Base-by-base conservation (phyloP, 2,113 vertebrate species). In the Oreotrochilus melanogaster region DNA sequence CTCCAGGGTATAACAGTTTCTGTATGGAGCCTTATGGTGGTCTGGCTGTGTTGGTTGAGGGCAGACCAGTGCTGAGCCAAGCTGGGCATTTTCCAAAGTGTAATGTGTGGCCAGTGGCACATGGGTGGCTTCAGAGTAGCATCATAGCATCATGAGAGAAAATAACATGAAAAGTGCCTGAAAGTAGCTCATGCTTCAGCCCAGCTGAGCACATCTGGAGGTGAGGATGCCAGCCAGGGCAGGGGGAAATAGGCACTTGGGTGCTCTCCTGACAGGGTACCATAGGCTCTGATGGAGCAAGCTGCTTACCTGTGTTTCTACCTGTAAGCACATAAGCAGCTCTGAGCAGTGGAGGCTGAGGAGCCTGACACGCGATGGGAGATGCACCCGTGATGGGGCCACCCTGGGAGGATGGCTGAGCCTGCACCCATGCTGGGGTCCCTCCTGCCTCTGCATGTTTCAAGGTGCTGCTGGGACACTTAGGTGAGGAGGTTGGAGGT, bases 371-470 rank as follows among this genome's bases (percentile, higher is more conserved):
- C 60, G 65, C 1, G 28, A 8, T 43, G n/a, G 51, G 56, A 60
- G 19, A n/a, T 1, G 30, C 9, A 14, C n/a, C 43, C 3, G 0
- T 1, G 1, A 15, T 3, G 1, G 53, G 39, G 69, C 76, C 4
- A 4, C 64, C 30, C n/a, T 11, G 57, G 4, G 6, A 33, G 22
- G 58, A 47, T 0, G 3, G 22, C 53, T 0, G 3, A 50, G 14
- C 17, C 6, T 1, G 16, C 21, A 17, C 3, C 54, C 2, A 1
- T 33, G 30, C 16, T 21, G 24, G 28, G 51, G 33, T 14, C 3
- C 15, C 24, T 24, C 1, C 0, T 47, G 31, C 54, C 39, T 64
- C 1, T 0, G 23, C 1, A 0, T 21, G 27, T 47, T n/a, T 33
- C 2, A 2, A 37, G 50, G 15, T 8, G 42, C 56, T 65, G 51